Percentiles rank a stretch among this genome's conserved stretches.
Conservation (phyloP, 2,888 invertebrate genomes). For the Drosophila diplacantha region DNA sequence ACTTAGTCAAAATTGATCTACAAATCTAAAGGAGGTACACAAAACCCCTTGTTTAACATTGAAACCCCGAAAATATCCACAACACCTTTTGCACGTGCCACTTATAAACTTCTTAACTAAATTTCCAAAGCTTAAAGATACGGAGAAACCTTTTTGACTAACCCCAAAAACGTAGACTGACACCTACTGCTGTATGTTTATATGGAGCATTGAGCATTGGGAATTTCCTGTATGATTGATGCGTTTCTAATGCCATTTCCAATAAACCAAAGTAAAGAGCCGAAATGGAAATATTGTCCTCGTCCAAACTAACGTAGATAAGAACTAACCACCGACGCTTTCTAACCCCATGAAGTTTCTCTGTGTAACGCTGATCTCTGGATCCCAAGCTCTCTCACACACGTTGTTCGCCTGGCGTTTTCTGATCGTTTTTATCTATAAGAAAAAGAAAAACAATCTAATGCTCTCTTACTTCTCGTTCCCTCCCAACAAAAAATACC, state of each 20-base stretch:
- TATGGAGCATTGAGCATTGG: slow-evolving; percentile 24
- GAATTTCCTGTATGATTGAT: slow-evolving; percentile 54
- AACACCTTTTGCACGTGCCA: slow-evolving; percentile 59
- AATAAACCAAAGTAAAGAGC: slow-evolving; percentile 4
- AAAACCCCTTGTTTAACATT: no score
- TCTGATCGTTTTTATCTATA: slow-evolving; percentile 42
- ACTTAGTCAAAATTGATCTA: slow-evolving; percentile 51
- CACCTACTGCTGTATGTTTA: background rate
- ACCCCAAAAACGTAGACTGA: slow-evolving; percentile 18
- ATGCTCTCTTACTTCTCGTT: slow-evolving; percentile 75
- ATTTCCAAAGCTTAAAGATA: background rate
- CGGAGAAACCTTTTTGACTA: slow-evolving; percentile 15
- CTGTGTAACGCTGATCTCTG: slow-evolving; percentile 22
- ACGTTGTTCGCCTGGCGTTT: slow-evolving; percentile 23
- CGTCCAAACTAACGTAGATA: slow-evolving; percentile 44
- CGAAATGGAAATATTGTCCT: slow-evolving; percentile 1
- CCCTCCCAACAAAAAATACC: slow-evolving; percentile 30
- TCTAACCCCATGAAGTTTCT: slow-evolving; percentile 26
- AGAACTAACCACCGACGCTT: slow-evolving; percentile 61
- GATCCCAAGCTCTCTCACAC: slow-evolving; percentile 1
- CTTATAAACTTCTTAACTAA: slow-evolving; percentile 24
- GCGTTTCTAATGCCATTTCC: slow-evolving; percentile 56
- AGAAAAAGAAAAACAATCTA: slow-evolving; percentile 71
- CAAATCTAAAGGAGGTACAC: slow-evolving; percentile 56
- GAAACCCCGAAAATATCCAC: background rate